Percentiles rank a stretch among this genome's conserved stretches.
phyloP scores from a whole-genome alignment of 1,140 invertebrate genomes.

The Tribolium castaneum region DNA sequence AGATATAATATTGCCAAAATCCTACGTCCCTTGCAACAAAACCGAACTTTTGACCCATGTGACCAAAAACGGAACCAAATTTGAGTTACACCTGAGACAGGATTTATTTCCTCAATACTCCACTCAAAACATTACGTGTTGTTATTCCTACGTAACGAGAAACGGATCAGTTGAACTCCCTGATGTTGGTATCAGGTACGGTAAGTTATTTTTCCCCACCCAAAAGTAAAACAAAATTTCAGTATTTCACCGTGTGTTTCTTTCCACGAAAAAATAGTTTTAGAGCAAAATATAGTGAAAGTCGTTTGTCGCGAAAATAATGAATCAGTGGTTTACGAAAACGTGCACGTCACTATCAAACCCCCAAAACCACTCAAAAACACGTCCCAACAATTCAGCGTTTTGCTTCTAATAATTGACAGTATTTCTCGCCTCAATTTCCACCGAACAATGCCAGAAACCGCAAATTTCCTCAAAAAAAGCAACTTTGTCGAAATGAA shows the following conservation, averaged over 20 bases:
- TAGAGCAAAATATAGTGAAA: constrained; percentile 63
- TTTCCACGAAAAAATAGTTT: constrained; percentile 62
- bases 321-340: constrained; percentile 64
- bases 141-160: constrained; percentile 50
- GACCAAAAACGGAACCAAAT: constrained; percentile 32
- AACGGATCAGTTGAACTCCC: constrained; percentile 35
- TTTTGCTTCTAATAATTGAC: constrained; percentile 84
- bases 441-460: constrained; percentile 81
- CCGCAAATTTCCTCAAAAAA: constrained; percentile 72
- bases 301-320: constrained; percentile 63
- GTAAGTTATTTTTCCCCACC: not conserved
- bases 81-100: constrained; percentile 49
- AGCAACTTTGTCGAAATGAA: constrained; percentile 67
- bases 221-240: constrained; percentile 20
- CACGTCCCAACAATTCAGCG: constrained; percentile 66
- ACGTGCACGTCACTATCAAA: constrained; percentile 65
- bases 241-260: constrained; percentile 63
- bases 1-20: constrained; percentile 69
- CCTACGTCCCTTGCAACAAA: constrained; percentile 69
- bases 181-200: constrained; percentile 50
- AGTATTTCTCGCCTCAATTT: constrained; percentile 84
- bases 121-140: constrained; percentile 43
- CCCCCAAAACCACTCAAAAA: constrained; percentile 48
- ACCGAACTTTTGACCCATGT: constrained; percentile 55
- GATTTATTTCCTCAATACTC: constrained; percentile 49